Base-by-base conservation (phyloP, 2,888 invertebrate species). In the Hipparchia semele region DNA sequence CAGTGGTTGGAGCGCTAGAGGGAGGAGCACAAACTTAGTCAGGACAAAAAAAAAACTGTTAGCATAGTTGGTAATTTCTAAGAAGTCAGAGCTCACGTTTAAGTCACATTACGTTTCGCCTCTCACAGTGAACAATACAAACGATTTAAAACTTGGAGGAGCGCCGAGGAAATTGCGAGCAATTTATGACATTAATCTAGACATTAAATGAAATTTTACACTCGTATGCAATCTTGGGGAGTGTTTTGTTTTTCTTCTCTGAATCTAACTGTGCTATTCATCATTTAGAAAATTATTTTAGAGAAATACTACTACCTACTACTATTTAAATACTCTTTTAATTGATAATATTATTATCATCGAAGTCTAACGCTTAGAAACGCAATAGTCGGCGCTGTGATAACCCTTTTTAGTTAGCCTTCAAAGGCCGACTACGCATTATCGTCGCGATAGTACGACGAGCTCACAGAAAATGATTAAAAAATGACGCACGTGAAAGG, bases 91-190 rank as follows among this genome's bases (percentile, higher is more conserved):
- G 23, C 49, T 9, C 8, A 23, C 13, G 85, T 87, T 90, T 87
- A 89, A 91, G 88, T 91, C 86, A 87, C 90, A 87, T 90, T 90
- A 87, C 87, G 87, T 88, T 90, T 87, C 83, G 83, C 86, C 85
- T 86, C 83, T 75, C 79, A 80, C 81, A 79, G 79, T 82, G 84
- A 87, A 88, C 87, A 88, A 89, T 86, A 89, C 85, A 87, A 88
- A 87, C 85, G 86, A 86, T 86, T 88, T 87, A 86, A 90, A 89
- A 88, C 87, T 87, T 84, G 82, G 83, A 80, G 80, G 76, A 80
- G 79, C 82, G 81, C 82, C 79, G 82, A 76, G 80, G 82, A 84
- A 85, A 89, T 87, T 82, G 83, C 83, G 79, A 85, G 84, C 86
- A 81, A 90, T 89, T 90, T 89, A 88, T 87, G 85, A 87, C 86